A percentile compares a stretch with the other conserved stretches of the same genome.
phyloP scores from a whole-genome alignment of 2,797 vertebrate genomes.

The Mallotus villosus region DNA sequence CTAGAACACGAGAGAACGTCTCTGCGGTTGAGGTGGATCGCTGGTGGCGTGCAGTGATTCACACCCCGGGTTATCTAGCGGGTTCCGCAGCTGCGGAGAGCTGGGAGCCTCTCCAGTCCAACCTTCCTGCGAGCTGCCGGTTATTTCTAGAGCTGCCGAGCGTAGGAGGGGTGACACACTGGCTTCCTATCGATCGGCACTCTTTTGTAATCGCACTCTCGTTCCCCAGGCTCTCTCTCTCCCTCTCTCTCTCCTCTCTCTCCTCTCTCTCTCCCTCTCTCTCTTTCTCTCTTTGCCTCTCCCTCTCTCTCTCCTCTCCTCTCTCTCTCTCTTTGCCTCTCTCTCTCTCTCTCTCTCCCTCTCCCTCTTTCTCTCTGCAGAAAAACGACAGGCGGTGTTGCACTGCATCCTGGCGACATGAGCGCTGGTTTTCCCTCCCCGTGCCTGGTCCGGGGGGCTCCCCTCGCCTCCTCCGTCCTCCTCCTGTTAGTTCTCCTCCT shows the following conservation, averaged over 20 bases:
- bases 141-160: conserved; percentile 70
- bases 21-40: conserved; percentile 14
- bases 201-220: conserved; percentile 69
- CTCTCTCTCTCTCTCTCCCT: not conserved
- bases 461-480: not conserved
- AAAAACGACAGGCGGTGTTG: conserved; percentile 30
- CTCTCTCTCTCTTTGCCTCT: no score
- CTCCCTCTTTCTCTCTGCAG: not conserved
- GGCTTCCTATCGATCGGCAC: conserved; percentile 74
- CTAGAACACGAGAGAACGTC: no score
- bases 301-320: conserved; percentile 12
- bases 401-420: conserved; percentile 24
- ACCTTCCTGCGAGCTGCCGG: conserved; percentile 63
- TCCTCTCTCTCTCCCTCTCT: conserved; percentile 3
- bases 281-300: no score
- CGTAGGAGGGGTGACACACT: conserved; percentile 73
- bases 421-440: conserved; percentile 11
- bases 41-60: conserved; percentile 45
- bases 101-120: conserved; percentile 71
- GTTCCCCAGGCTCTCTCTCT: conserved; percentile 51
- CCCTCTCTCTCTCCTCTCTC: conserved; percentile 9
- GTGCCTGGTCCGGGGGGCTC: conserved; percentile 27
- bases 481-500: no score
- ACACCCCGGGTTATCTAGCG: conserved; percentile 45
- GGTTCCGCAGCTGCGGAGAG: conserved; percentile 39